phyloP scores from a whole-genome alignment of 2,888 invertebrate species.

The Copidosoma aretas region DNA sequence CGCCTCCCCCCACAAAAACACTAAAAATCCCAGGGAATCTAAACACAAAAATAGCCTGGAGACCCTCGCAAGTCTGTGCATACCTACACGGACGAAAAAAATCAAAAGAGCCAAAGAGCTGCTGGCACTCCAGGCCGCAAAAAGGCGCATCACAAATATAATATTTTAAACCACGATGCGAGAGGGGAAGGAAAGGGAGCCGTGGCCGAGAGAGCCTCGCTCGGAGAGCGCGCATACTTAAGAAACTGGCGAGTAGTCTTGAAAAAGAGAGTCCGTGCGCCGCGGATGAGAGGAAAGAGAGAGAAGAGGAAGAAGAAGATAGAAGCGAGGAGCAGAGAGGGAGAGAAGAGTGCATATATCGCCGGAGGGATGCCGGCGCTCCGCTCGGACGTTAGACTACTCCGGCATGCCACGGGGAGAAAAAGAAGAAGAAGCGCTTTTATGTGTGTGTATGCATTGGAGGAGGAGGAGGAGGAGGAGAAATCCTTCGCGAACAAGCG shows the following conservation, averaged over 20 bases:
- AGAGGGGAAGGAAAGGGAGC: no score
- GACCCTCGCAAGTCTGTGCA: no score
- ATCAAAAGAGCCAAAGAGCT: no score
- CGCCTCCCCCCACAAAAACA: no score
- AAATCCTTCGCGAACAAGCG: no score
- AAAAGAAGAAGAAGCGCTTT: background rate
- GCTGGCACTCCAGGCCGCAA: background rate
- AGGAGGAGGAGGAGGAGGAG: no score
- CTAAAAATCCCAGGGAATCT: no score
- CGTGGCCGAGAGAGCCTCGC: no score
- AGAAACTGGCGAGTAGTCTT: background rate
- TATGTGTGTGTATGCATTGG: background rate
- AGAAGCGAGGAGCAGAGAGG: background rate
- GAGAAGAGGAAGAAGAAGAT: background rate
- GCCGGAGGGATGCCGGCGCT: background rate
- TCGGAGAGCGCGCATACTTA: background rate
- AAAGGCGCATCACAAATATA: background rate
- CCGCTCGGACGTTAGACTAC: constrained; percentile 1
- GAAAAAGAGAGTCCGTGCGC: background rate
- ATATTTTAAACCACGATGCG: constrained; percentile 3
- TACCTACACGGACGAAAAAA: no score
- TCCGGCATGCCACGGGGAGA: background rate
- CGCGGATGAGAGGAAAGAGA: background rate
- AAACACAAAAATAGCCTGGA: no score
- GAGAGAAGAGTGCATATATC: background rate